A percentile compares a stretch with the other conserved stretches of the same genome.
phyloP scores from a whole-genome alignment of 2,113 vertebrate species.

The Tamias sibiricus region DNA sequence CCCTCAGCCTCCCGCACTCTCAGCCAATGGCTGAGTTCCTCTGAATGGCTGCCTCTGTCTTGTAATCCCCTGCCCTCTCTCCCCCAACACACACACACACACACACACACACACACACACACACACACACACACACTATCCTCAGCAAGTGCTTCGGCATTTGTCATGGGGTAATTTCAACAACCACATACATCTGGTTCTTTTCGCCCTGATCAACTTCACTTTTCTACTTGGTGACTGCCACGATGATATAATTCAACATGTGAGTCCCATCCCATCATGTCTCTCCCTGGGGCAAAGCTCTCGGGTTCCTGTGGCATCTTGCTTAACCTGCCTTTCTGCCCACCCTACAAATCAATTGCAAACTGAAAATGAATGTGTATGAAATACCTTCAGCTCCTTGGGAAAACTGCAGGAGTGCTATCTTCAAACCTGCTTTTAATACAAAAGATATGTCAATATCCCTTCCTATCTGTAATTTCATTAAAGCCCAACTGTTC shows the following conservation, averaged over 20 bases:
- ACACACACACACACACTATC: no score
- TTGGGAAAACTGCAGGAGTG: not conserved
- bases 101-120: no score
- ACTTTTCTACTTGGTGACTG: not conserved
- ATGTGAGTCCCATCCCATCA: no score
- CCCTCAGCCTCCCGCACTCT: not conserved
- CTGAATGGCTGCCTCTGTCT: not conserved
- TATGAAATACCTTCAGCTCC: not conserved
- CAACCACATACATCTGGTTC: not conserved
- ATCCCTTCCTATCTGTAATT: conserved; percentile 2
- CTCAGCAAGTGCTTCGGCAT: not conserved
- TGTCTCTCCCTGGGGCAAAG: not conserved
- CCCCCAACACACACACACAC: no score
- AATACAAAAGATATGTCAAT: not conserved
- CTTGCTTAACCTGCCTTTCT: not conserved
- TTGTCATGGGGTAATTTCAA: not conserved
- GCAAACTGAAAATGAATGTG: not conserved
- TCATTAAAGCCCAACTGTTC: not conserved
- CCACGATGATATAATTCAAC: not conserved
- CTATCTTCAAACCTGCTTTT: not conserved
- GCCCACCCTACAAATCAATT: not conserved
- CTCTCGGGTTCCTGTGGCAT: not conserved
- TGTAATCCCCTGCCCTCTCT: no score
- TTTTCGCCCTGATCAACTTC: not conserved
- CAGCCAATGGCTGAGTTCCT: not conserved